phyloP scores from a whole-genome alignment of 2,797 vertebrate genomes.

The Myiothlypis chrysogaster region DNA sequence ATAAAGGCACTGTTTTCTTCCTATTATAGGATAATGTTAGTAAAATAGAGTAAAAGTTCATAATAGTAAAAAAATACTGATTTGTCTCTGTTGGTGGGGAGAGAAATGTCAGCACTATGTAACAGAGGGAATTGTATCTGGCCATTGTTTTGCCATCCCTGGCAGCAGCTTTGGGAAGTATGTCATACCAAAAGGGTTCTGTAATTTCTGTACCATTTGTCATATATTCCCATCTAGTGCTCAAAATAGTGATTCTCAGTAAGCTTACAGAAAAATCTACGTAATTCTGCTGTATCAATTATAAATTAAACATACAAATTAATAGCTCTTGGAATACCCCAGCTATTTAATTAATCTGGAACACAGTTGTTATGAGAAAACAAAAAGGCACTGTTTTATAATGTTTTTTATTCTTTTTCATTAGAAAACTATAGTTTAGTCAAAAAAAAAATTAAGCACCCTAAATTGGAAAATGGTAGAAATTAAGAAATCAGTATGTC shows the following conservation, averaged over 20 bases:
- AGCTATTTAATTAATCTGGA: slow-evolving; percentile 43
- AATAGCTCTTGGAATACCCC: neutral
- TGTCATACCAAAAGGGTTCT: neutral
- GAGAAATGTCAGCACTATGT: neutral
- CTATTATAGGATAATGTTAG: neutral
- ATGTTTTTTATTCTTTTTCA: neutral
- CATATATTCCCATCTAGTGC: neutral
- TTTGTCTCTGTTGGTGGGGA: neutral
- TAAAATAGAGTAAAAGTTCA: neutral
- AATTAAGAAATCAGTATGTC: neutral
- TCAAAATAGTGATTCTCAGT: neutral
- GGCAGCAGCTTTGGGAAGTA: neutral
- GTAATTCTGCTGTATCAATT: neutral
- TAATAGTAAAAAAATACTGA: neutral
- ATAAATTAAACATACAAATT: slow-evolving; percentile 33
- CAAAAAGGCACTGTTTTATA: neutral
- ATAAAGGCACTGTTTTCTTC: neutral
- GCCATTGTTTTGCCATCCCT: neutral
- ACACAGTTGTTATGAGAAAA: neutral
- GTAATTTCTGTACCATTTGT: neutral
- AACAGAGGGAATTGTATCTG: neutral
- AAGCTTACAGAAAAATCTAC: slow-evolving; percentile 20
- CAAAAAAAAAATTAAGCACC: neutral
- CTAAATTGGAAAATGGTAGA: neutral
- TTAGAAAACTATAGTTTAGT: neutral